A percentile compares a stretch with the other conserved stretches of the same genome.
These are phyloP conservation scores for Telmatochromis brachygnathus DNA, from an alignment of 2,113 vertebrate species.

Conservation along the genomic window DNA sequence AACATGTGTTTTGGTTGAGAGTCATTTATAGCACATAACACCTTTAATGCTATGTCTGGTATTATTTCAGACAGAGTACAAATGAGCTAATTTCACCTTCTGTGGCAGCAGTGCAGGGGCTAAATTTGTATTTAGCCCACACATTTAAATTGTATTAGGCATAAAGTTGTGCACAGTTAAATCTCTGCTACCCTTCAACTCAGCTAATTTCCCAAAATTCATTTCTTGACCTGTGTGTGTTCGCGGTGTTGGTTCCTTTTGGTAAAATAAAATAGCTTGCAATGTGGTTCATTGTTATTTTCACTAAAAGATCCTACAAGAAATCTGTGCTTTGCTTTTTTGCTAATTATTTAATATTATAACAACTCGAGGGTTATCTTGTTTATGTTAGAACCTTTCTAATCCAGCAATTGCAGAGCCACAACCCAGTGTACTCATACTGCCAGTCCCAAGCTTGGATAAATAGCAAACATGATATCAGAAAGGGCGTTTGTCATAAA, in stretches of 20 bases:
- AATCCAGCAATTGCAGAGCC: background rate
- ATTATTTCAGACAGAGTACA: background rate
- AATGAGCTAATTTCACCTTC: background rate
- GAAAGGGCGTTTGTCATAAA: accelerated
- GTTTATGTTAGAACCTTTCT: background rate
- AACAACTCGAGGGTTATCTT: background rate
- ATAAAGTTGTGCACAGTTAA: background rate
- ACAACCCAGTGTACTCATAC: background rate
- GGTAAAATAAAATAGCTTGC: background rate
- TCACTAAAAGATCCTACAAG: accelerated
- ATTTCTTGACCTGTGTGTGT: background rate
- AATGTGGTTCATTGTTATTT: background rate
- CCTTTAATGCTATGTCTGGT: background rate
- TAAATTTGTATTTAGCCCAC: background rate
- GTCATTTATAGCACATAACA: background rate
- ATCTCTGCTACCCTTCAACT: background rate
- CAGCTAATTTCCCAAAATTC: background rate
- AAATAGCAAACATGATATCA: background rate
- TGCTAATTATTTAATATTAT: background rate
- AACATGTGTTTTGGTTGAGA: background rate
- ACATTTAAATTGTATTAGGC: background rate
- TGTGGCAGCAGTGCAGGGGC: background rate
- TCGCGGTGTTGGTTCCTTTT: background rate
- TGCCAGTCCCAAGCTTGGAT: background rate
- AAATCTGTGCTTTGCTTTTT: background rate